Evolutionary conservation across 1,140 invertebrate genomes (phyloP), one percentile per base, ranked within the genome.

Genomic region (Halictus rubicundus): DNA sequence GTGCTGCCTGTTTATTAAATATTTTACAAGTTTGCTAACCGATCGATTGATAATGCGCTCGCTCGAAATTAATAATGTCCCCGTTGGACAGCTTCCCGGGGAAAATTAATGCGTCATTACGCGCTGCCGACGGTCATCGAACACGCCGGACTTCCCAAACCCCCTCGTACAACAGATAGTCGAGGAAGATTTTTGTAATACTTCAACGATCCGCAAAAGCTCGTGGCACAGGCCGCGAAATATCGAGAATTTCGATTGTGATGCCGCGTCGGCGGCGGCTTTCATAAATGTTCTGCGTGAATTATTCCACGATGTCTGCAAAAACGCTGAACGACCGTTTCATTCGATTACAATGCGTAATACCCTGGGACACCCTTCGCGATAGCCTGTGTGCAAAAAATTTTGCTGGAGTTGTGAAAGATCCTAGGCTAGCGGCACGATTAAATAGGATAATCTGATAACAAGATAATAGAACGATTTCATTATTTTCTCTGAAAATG

Each of bases 261-360:
- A 46, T 68, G 9, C 4, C 21, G 73, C 52, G 52, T 49, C 42
- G 23, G 27, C n/a, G 54, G 12, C 14, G 23, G 65, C 42, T 61
- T 61, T 69, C 32, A 60, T 69, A 60, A 49, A 77, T 69, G 54
- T 19, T 5, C 21, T 32, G 19, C 73, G 73, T 68, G 52, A 76
- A 76, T 76, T 76, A 76, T 76, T 68, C 64, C 37, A 76, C 64
- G 73, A 16, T 32, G 49, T 49, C 46, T 32, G 49, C 25, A 76
- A 76, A 76, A 76, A 68, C 73, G 64, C 52, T 59, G 73, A 76
- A 68, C 52, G 73, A 60, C 52, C n/a, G 52, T 68, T 76, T 76
- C 27, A 76, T 68, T 76, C 73, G 73, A 76, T 76, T 68, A 64
- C 42, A 61, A 21, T 10, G 52, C 32, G 32, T 32, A 32, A 32